phyloP scores from a whole-genome alignment of 2,888 invertebrate genomes.

The Conchocele bisecta region DNA sequence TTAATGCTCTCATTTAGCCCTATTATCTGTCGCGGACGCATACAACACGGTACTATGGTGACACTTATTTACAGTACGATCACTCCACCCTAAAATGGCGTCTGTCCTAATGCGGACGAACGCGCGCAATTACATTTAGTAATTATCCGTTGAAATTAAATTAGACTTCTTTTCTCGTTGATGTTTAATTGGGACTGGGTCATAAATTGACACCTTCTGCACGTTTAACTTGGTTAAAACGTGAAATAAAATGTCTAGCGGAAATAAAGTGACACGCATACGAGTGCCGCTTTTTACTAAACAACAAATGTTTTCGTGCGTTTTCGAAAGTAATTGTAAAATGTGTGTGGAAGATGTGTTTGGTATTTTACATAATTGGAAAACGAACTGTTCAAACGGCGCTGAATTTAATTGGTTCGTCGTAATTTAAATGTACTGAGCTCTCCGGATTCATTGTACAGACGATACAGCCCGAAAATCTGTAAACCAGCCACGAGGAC shows the following conservation, averaged over 20 bases:
- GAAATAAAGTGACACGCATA: conserved; percentile 15
- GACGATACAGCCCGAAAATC: no score
- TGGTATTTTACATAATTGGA: conserved; percentile 53
- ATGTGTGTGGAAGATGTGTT: no score
- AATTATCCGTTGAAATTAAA: conserved; percentile 57
- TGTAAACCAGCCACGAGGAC: no score
- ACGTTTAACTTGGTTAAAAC: conserved; percentile 54
- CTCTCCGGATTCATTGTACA: no score
- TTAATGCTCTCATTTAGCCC: conserved; percentile 45
- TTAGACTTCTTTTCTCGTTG: conserved; percentile 56
- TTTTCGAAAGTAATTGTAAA: conserved; percentile 34
- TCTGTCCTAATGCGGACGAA: no score
- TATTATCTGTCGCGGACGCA: conserved; percentile 53
- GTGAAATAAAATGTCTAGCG: conserved; percentile 37
- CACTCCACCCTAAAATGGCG: conserved; percentile 22
- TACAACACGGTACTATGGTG: conserved; percentile 32
- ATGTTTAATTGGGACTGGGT: conserved; percentile 56
- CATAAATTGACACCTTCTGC: conserved; percentile 58
- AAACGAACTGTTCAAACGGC: no score
- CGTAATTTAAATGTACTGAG: no score
- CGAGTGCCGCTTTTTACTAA: no score
- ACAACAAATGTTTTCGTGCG: conserved; percentile 60
- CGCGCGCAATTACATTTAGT: conserved; percentile 51
- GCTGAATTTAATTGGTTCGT: no score
- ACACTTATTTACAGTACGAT: no score